phyloP scores from a whole-genome alignment of 1,140 invertebrate species.

The Pseudomyrmex dendroicus region DNA sequence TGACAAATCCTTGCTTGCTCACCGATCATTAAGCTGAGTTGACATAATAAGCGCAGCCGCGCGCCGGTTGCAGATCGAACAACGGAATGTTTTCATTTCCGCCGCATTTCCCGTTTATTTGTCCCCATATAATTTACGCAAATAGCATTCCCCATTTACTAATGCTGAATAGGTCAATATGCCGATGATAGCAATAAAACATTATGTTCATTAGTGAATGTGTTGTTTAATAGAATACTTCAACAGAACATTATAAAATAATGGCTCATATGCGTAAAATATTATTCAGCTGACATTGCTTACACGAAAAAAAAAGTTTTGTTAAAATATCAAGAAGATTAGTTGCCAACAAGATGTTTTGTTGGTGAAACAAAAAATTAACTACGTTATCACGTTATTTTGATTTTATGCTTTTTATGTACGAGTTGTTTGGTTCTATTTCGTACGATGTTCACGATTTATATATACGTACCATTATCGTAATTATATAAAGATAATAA shows the following conservation, averaged over 20 bases:
- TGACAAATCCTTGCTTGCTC: conserved; percentile 50
- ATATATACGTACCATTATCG: neutral
- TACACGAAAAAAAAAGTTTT: neutral
- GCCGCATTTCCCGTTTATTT: conserved; percentile 14
- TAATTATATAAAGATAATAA: neutral
- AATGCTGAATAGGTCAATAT: neutral
- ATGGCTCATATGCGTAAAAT: neutral
- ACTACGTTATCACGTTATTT: too few relatives aligned
- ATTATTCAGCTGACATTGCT: neutral
- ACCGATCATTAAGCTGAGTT: conserved; percentile 58
- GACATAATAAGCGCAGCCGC: conserved; percentile 39
- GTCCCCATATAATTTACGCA: neutral
- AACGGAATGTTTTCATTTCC: conserved; percentile 49
- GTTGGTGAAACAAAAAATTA: too few relatives aligned
- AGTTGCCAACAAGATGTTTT: too few relatives aligned
- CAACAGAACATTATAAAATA: conserved; percentile 10
- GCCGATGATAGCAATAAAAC: conserved; percentile 4
- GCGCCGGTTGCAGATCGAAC: neutral
- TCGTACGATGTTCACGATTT: neutral
- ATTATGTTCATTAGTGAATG: conserved; percentile 4
- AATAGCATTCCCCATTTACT: conserved; percentile 1
- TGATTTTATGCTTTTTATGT: too few relatives aligned
- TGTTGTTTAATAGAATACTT: neutral
- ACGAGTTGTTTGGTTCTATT: neutral
- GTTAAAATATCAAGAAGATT: too few relatives aligned